Evolutionary conservation across 2,113 vertebrate species (phyloP).

Genomic region (Tympanuchus pallidicinctus): DNA sequence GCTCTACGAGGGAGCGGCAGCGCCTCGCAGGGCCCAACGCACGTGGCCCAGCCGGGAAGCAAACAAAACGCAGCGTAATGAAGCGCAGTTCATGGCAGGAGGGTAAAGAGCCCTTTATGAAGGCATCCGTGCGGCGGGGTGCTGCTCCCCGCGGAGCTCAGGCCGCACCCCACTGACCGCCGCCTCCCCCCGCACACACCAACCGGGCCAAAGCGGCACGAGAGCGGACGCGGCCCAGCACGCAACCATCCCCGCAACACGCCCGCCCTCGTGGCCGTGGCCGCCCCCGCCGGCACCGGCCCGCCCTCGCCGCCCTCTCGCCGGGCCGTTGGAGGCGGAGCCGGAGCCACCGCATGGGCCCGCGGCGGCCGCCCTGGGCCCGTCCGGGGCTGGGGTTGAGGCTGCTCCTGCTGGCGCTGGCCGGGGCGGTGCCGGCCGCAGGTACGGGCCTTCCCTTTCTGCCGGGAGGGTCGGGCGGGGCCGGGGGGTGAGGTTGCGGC

Average conservation of each 20-base stretch:
- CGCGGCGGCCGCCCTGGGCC: not conserved
- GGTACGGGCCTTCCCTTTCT: not conserved
- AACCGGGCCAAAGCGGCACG: no score
- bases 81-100: not conserved
- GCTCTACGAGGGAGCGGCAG: not conserved
- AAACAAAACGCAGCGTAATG: not conserved
- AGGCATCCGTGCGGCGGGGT: not conserved
- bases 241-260: no score
- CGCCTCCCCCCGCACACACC: no score
- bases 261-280: no score
- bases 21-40: not conserved
- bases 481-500: no score
- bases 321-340: not conserved
- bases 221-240: no score
- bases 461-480: not conserved
- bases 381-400: not conserved
- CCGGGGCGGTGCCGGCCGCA: not conserved
- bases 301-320: not conserved
- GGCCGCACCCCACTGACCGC: no score
- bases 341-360: not conserved
- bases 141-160: no score
- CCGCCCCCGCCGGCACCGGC: no score
- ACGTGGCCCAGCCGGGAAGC: not conserved
- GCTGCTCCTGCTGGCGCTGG: not conserved
- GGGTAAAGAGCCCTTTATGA: not conserved